These are phyloP conservation scores for Himalopsyche phryganea DNA, from an alignment of 1,140 invertebrate genomes.

Conservation along the genomic window DNA sequence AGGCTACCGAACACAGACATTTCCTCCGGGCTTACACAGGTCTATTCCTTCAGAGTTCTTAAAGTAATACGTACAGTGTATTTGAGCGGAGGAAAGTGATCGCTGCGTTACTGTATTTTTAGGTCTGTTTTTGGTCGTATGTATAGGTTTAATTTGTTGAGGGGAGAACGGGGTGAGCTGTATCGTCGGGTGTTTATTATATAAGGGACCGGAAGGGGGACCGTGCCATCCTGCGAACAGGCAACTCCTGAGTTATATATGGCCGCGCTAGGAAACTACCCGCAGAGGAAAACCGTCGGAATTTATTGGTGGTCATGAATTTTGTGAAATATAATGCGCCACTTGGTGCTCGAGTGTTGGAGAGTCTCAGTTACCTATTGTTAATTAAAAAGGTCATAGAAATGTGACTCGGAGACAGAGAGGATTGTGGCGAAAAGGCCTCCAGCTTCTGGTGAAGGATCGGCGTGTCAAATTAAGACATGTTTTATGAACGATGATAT, in stretches of 20 bases:
- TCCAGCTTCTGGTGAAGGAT: too few species aligned
- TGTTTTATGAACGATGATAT: too few species aligned
- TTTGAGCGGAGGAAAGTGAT: not conserved
- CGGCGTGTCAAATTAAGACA: too few species aligned
- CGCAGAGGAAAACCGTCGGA: constrained; percentile 29
- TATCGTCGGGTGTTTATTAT: constrained; percentile 34
- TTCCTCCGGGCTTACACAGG: constrained; percentile 25
- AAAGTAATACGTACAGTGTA: not conserved
- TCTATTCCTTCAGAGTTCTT: not conserved
- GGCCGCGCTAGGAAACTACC: constrained; percentile 19
- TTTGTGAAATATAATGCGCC: constrained; percentile 35
- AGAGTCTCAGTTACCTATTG: constrained; percentile 14
- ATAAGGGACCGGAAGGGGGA: constrained; percentile 31
- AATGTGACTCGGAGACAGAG: constrained; percentile 8
- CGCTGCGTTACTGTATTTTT: not conserved
- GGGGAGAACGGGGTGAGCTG: constrained; percentile 12
- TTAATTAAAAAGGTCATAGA: constrained; percentile 16
- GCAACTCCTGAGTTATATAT: constrained; percentile 33
- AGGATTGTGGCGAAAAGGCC: too few species aligned
- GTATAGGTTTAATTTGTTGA: not conserved
- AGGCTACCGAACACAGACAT: constrained; percentile 23
- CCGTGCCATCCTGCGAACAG: constrained; percentile 22
- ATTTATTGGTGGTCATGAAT: constrained; percentile 36
- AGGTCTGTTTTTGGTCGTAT: not conserved
- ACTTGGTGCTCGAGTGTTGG: constrained; percentile 2